Percentiles rank a stretch among this genome's conserved stretches.
phyloP scores from a whole-genome alignment of 2,113 vertebrate species.

The Thinocorus orbignyianus region DNA sequence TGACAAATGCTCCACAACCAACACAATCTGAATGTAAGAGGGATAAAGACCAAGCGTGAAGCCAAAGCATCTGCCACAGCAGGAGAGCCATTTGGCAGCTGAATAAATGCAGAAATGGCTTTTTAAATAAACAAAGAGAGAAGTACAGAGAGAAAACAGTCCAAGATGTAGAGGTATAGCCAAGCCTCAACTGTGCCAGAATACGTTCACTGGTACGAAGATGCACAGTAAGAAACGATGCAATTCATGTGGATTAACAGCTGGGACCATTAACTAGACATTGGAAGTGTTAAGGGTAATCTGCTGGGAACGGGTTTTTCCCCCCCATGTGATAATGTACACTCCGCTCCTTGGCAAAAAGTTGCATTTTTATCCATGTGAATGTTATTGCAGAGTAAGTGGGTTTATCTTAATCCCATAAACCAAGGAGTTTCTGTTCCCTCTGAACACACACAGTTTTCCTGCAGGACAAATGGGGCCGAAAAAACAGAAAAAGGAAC shows the following conservation, averaged over 20 bases:
- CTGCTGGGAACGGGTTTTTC: not conserved
- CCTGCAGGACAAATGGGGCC: not conserved
- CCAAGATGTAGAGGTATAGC: not conserved
- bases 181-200: not conserved
- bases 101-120: not conserved
- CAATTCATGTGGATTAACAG: not conserved
- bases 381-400: constrained; percentile 24
- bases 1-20: not conserved
- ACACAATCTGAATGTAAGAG: not conserved
- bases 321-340: not conserved
- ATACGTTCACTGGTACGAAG: not conserved
- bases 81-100: constrained; percentile 28
- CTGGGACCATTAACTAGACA: not conserved
- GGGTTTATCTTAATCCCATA: constrained; percentile 29
- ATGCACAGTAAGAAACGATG: not conserved
- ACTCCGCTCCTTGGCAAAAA: not conserved
- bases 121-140: not conserved
- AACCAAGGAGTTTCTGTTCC: not conserved
- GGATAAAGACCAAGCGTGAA: not conserved
- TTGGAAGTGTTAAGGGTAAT: not conserved
- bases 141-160: not conserved
- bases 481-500: not conserved
- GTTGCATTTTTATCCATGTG: not conserved
- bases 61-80: constrained; percentile 22
- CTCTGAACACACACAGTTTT: not conserved